Percentiles rank a stretch among this genome's conserved stretches.
phyloP scores from a whole-genome alignment of 2,797 vertebrate species.

The Dryobates pubescens region DNA sequence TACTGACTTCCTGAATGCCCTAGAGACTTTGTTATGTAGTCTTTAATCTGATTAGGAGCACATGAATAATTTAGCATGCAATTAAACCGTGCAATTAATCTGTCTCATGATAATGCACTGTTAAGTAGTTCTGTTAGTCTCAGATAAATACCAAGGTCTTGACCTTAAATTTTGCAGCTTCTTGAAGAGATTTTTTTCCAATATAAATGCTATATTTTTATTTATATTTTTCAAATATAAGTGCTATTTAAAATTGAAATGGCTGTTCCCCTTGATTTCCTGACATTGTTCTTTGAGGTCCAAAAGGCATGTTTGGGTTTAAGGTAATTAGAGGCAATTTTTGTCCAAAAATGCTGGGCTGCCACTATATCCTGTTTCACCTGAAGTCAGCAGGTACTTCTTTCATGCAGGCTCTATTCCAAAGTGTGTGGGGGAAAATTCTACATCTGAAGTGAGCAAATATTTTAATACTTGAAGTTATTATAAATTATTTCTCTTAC shows the following conservation, averaged over 20 bases:
- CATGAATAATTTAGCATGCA: not conserved
- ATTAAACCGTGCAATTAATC: conserved; percentile 14
- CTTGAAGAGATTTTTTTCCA: not conserved
- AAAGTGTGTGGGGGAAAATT: not conserved
- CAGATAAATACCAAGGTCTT: not conserved
- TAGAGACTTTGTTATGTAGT: not conserved
- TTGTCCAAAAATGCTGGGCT: not conserved
- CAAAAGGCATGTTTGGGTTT: not conserved
- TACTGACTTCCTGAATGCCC: not conserved
- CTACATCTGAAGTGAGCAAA: not conserved
- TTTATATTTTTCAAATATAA: not conserved
- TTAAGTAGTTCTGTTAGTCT: not conserved
- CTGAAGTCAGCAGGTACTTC: not conserved
- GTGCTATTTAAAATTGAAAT: not conserved
- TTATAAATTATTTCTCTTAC: not conserved
- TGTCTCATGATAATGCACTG: not conserved
- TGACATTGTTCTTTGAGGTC: not conserved
- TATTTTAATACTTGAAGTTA: not conserved
- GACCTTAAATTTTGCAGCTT: not conserved
- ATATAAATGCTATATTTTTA: not conserved
- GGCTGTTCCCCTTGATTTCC: not conserved
- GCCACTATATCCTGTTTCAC: not conserved
- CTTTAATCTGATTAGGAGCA: conserved; percentile 23
- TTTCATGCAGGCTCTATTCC: not conserved
- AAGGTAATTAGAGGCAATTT: not conserved